phyloP scores from a whole-genome alignment of 1,140 invertebrate genomes.

The Chironomus tepperi region DNA sequence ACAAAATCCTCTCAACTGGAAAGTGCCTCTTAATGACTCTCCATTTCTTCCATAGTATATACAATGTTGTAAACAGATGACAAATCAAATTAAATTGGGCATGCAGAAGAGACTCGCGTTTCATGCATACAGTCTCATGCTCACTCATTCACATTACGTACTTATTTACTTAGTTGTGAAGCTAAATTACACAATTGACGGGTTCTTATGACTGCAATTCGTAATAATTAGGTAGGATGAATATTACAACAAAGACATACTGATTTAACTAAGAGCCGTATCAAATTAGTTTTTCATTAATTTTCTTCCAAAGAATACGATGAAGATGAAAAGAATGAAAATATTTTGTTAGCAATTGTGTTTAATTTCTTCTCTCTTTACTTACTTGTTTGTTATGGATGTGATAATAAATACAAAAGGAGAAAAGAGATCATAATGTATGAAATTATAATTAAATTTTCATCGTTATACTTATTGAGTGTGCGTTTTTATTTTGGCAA shows the following conservation, averaged over 20 bases:
- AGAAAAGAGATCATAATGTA: not conserved
- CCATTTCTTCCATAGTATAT: too few relatives aligned
- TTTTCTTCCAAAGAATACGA: not conserved
- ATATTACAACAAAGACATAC: not conserved
- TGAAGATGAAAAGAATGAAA: too few relatives aligned
- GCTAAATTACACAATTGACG: conserved; percentile 8
- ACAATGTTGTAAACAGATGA: not conserved
- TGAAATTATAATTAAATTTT: conserved; percentile 1
- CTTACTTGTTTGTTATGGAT: not conserved
- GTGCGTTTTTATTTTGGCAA: too few relatives aligned
- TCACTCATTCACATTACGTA: conserved; percentile 7
- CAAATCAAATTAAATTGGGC: conserved; percentile 21
- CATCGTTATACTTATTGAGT: not conserved
- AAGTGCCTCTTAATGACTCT: conserved; percentile 1
- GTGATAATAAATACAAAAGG: not conserved
- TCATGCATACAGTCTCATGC: not conserved
- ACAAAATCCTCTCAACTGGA: not conserved
- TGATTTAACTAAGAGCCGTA: conserved; percentile 7
- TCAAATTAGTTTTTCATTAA: conserved; percentile 10
- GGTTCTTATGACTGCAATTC: conserved; percentile 7
- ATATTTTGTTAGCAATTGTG: not conserved
- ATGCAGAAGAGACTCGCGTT: conserved; percentile 17
- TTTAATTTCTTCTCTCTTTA: not conserved
- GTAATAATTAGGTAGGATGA: not conserved
- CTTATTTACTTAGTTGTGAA: not conserved